Evolutionary conservation across 1,140 invertebrate species (phyloP).

Genomic region (Dysdera silvatica): DNA sequence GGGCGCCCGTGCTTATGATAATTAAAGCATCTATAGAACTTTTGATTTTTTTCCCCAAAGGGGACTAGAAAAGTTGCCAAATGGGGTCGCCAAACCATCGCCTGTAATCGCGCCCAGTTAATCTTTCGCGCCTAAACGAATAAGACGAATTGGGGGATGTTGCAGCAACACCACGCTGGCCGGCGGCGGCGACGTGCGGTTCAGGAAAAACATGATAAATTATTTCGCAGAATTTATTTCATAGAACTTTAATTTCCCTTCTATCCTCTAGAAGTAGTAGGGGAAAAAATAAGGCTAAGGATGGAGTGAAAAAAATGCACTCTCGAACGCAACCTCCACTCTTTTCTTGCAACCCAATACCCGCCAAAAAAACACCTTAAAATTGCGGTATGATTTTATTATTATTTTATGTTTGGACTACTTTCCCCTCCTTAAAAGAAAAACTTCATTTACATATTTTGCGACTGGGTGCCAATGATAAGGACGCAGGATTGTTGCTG

Average conservation of each 20-base stretch:
- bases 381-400: too few relatives aligned
- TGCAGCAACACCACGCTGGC: background rate
- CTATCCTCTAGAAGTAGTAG: background rate
- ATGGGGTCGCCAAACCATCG: too few relatives aligned
- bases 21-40: too few relatives aligned
- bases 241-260: background rate
- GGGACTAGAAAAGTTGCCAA: too few relatives aligned
- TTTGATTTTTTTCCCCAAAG: too few relatives aligned
- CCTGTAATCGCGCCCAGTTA: background rate
- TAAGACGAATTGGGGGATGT: background rate
- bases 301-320: background rate
- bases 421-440: background rate
- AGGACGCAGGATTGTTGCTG: too few relatives aligned
- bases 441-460: background rate
- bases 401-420: background rate
- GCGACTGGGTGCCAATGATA: too few relatives aligned
- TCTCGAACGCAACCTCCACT: background rate
- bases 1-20: too few relatives aligned
- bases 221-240: slow-evolving; percentile 1
- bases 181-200: too few relatives aligned
- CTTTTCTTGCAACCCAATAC: too few relatives aligned
- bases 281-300: background rate
- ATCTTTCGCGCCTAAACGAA: background rate
- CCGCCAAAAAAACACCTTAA: too few relatives aligned
- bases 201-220: background rate